Conservation (phyloP, 2,888 invertebrate species). For the Nowickia ferox region DNA sequence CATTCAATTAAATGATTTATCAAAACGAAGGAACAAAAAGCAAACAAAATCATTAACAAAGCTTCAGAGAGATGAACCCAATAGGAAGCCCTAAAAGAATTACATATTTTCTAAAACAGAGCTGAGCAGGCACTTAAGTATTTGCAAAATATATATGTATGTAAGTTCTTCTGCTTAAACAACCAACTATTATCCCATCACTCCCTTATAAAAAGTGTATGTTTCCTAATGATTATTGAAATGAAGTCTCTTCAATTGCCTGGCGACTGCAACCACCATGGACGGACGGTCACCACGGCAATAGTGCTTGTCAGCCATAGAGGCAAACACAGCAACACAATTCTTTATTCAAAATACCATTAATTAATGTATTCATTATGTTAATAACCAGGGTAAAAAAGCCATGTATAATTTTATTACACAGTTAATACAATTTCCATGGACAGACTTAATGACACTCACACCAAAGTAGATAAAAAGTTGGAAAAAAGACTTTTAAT, state of each 20-base stretch:
- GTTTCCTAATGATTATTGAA: conserved; percentile 39
- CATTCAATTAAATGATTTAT: conserved; percentile 67
- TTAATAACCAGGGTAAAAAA: conserved; percentile 64
- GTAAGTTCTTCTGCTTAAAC: too few species aligned
- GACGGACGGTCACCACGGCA: neutral
- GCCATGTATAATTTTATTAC: conserved; percentile 67
- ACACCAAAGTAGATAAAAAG: conserved; percentile 7
- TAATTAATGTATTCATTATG: conserved; percentile 72
- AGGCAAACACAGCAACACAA: conserved; percentile 7
- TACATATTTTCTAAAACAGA: too few species aligned
- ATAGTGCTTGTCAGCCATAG: neutral
- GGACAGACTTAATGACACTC: conserved; percentile 25
- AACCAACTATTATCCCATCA: conserved; percentile 17
- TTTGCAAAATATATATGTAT: too few species aligned
- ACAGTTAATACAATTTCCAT: neutral
- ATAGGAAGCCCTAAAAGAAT: neutral
- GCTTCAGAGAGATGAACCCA: conserved; percentile 13
- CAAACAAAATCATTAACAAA: conserved; percentile 56
- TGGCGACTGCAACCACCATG: neutral
- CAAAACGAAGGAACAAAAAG: conserved; percentile 30
- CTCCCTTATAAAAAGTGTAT: conserved; percentile 53
- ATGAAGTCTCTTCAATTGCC: neutral
- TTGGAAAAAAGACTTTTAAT: conserved; percentile 39
- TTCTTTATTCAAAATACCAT: conserved; percentile 66
- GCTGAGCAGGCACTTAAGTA: too few species aligned